Conservation (phyloP, 2,113 vertebrate genomes). For the Bubo blakistoni region DNA sequence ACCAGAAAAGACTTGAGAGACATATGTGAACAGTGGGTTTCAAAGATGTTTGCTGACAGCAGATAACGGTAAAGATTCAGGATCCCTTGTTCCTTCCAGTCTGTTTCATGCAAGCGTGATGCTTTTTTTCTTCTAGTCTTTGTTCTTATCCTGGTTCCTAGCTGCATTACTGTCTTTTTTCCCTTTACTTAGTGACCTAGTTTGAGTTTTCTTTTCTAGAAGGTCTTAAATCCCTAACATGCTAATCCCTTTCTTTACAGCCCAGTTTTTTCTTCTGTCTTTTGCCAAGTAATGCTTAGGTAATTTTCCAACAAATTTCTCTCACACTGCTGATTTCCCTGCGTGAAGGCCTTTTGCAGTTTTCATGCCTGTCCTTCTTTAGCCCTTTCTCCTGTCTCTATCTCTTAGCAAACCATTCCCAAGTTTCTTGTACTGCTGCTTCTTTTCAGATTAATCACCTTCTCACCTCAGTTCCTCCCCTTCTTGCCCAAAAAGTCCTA, state of each 20-base stretch:
- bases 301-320: conserved; percentile 4
- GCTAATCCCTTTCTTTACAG: conserved; percentile 2
- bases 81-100: not conserved
- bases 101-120: not conserved
- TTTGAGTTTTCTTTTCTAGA: not conserved
- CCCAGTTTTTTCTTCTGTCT: not conserved
- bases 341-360: not conserved
- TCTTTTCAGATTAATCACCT: not conserved
- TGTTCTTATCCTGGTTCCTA: not conserved
- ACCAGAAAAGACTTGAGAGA: not conserved
- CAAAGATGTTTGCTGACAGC: not conserved
- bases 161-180: not conserved
- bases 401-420: not conserved
- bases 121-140: not conserved
- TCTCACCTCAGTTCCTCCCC: not conserved
- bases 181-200: not conserved
- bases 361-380: not conserved
- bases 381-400: not conserved
- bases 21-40: not conserved
- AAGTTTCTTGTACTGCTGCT: not conserved
- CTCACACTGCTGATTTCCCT: not conserved
- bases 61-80: not conserved
- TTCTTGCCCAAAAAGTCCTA: not conserved
- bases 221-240: not conserved
- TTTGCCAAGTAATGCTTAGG: not conserved